Evolutionary conservation across 2,888 invertebrate species (phyloP).

Genomic region (Luperina testacea): DNA sequence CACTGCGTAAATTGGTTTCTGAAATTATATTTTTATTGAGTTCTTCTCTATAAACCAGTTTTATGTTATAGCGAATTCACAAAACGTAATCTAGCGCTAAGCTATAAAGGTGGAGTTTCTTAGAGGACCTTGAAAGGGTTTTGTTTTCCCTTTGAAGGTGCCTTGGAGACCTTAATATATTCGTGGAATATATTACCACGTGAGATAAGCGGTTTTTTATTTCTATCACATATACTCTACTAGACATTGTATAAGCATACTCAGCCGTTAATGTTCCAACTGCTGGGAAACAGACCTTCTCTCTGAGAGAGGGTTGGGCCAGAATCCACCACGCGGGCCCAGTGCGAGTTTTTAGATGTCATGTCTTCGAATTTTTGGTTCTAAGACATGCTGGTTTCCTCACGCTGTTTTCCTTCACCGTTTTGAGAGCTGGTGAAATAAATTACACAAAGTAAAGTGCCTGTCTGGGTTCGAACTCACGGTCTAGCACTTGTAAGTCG

Average conservation of each 20-base stretch:
- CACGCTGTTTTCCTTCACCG: not conserved
- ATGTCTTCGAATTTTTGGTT: not conserved
- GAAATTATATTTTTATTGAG: conserved; percentile 62
- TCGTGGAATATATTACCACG: conserved; percentile 33
- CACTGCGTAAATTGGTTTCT: conserved; percentile 68
- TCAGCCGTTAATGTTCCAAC: not conserved
- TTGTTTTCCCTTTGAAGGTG: conserved; percentile 34
- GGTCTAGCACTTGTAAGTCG: not conserved
- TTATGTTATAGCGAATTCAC: not conserved
- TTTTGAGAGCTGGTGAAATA: not conserved
- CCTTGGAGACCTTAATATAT: conserved; percentile 21
- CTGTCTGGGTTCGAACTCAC: not conserved
- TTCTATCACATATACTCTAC: not conserved
- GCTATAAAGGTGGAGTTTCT: conserved; percentile 26
- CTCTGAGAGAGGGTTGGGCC: not conserved
- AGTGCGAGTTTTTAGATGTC: not conserved
- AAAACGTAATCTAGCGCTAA: conserved; percentile 27
- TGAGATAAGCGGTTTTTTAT: conserved; percentile 11
- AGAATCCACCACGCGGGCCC: not conserved
- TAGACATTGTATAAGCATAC: not conserved
- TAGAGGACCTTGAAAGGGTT: conserved; percentile 33
- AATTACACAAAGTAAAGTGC: not conserved
- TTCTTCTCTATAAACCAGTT: conserved; percentile 15
- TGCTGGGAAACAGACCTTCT: not conserved
- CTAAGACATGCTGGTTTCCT: not conserved